Base-by-base conservation (phyloP, 2,113 vertebrate species). In the Ibidorhyncha struthersii region DNA sequence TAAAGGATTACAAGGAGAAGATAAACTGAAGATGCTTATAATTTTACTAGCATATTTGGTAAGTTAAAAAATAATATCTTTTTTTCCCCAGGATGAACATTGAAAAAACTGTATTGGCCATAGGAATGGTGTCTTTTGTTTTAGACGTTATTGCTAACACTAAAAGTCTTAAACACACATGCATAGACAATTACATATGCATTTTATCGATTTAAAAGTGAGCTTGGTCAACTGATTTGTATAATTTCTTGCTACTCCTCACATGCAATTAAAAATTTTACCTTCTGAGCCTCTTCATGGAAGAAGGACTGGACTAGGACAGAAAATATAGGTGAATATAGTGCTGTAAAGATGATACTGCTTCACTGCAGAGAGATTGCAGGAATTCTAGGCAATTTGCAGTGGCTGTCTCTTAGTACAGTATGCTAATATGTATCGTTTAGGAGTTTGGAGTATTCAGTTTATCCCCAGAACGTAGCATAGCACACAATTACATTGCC, bases 11-110 rank as follows among this genome's bases (percentile, higher is more conserved):
- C 93, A 80, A 56, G 77, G 78, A 81, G 90, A 95, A 74, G 82
- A 95, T 92, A 98, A 78, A 36, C 8, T 97, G 63, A 95, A 97
- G 73, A 82, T 95, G 25, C 9, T 97, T 9, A 3, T 94, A 14
- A 77, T 98, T 88, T 61, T 98, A 10, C 83, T 98, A 14, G 63
- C 77, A 26, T 97, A 63, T 94, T 87, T 97, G 97, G 98, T 98
- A 97, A 98, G 98, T 98, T 92, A 55, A 82, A 63, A 19, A 50
- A 49, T 38, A 21, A 5, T 50, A 26, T 9, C 38, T 81, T 36
- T 8, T 6, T 65, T 52, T 69, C 52, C 50, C 21, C 26, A 14
- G 53, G n/a, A 32, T 80, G 25, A 84, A 77, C 21, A 11, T 82
- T 50, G 61, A 61, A 50, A 74, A 72, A 87, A 43, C 10, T 43